A percentile compares a stretch with the other conserved stretches of the same genome.
phyloP scores from a whole-genome alignment of 92 coral and sea anemone genomes.

The Micromussa lordhowensis region DNA sequence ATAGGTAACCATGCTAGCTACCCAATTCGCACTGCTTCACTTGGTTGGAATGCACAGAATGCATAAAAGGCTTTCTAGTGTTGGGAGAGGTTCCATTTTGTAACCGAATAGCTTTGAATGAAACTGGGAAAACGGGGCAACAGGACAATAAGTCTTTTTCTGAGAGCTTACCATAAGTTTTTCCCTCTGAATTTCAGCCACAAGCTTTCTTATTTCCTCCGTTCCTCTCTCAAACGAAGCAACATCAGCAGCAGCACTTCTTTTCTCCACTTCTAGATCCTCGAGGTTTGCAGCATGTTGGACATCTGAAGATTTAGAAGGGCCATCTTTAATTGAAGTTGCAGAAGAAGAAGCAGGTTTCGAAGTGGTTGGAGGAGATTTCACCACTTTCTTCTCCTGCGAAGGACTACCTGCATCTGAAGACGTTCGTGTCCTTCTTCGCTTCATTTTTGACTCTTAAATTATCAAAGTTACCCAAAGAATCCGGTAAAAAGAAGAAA shows the following conservation, averaged over 20 bases:
- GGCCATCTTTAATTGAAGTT: constrained; percentile 55
- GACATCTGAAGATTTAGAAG: constrained; percentile 55
- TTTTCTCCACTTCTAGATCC: constrained; percentile 79
- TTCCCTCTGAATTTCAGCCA: constrained; percentile 83
- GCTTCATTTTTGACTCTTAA: constrained; percentile 63
- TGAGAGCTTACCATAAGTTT: constrained; percentile 68
- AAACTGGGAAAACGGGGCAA: background rate
- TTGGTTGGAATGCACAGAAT: no score
- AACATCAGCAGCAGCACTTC: constrained; percentile 79
- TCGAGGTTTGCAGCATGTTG: constrained; percentile 50
- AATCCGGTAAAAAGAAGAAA: background rate
- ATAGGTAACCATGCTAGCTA: no score
- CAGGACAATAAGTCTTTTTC: background rate
- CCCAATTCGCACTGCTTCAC: no score
- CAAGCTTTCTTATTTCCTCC: constrained; percentile 80
- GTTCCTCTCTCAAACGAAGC: constrained; percentile 82
- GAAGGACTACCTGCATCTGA: constrained; percentile 84
- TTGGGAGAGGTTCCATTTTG: no score
- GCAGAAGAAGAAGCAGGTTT: constrained; percentile 43
- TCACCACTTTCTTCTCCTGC: constrained; percentile 78
- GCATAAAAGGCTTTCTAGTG: no score
- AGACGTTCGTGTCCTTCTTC: constrained; percentile 82
- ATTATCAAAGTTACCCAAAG: background rate
- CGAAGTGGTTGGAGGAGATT: constrained; percentile 51
- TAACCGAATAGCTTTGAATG: background rate